A percentile compares a stretch with the other conserved stretches of the same genome.
Evolutionary conservation across 1,140 invertebrate species (phyloP).

Genomic region (Eumeta japonica): DNA sequence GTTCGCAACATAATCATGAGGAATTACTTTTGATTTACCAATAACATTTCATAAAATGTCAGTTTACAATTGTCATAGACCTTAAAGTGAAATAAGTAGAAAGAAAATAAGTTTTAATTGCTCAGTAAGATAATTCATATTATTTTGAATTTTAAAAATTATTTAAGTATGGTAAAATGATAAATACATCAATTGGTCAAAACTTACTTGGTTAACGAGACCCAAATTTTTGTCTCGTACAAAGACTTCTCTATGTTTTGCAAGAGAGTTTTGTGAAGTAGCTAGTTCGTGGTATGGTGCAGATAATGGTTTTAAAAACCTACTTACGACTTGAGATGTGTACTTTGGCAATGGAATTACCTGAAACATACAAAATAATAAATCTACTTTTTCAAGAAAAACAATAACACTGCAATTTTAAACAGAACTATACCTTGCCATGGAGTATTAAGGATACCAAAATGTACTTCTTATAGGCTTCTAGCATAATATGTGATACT

Average conservation of each 20-base stretch:
- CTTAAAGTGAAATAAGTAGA: no score
- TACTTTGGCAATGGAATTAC: conserved; percentile 82
- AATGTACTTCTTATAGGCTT: conserved; percentile 95
- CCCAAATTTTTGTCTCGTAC: conserved; percentile 83
- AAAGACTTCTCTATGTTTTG: conserved; percentile 79
- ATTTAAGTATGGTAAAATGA: no score
- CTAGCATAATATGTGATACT: conserved; percentile 94
- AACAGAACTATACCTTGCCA: conserved; percentile 68
- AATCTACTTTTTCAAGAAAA: background rate
- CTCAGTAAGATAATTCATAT: no score
- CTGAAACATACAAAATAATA: conserved; percentile 40
- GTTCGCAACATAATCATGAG: no score
- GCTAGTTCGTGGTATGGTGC: conserved; percentile 89
- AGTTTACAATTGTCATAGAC: no score
- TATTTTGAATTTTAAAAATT: no score
- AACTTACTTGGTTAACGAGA: conserved; percentile 69
- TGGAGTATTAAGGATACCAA: conserved; percentile 87
- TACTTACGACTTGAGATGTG: conserved; percentile 82
- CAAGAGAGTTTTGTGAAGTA: conserved; percentile 76
- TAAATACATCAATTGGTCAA: no score
- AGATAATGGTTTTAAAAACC: conserved; percentile 89
- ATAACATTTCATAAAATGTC: no score
- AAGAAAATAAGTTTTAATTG: no score
- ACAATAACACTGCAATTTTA: conserved; percentile 1
- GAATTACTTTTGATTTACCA: no score